Evolutionary conservation across 2,888 invertebrate genomes (phyloP).

Genomic region (Petrolisthes cinctipes): DNA sequence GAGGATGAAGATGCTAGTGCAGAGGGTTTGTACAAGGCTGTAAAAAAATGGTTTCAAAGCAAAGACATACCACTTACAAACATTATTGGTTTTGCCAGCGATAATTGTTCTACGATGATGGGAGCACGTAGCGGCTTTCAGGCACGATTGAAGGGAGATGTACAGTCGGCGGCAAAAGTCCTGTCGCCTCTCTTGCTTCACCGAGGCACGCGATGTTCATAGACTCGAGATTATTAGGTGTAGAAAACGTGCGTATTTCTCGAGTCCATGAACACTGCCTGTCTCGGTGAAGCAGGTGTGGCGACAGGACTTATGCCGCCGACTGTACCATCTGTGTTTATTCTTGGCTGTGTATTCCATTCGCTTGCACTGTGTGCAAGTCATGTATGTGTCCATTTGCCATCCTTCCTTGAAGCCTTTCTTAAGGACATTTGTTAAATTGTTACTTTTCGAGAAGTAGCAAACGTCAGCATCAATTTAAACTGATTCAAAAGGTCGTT

Average conservation of each 20-base stretch:
- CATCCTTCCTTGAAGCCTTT: conserved; percentile 21
- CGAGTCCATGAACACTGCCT: no score
- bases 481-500: no score
- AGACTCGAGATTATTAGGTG: no score
- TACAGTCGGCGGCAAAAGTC: no score
- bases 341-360: conserved; percentile 8
- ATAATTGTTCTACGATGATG: conserved; percentile 32
- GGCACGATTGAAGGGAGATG: conserved; percentile 13
- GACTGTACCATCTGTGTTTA: conserved; percentile 18
- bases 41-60: conserved; percentile 18
- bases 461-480: not conserved
- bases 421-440: conserved; percentile 3
- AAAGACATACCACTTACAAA: conserved; percentile 24
- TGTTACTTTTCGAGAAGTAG: not conserved
- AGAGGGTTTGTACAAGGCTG: conserved; percentile 20
- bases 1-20: conserved; percentile 19
- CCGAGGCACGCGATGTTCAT: no score
- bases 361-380: conserved; percentile 19
- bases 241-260: no score
- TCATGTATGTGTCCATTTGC: conserved; percentile 2
- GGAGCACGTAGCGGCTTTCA: conserved; percentile 10
- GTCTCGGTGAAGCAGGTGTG: no score
- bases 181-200: no score
- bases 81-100: conserved; percentile 30
- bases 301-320: no score